phyloP scores from a whole-genome alignment of 1,140 invertebrate genomes.

The Sarcophaga bullata region DNA sequence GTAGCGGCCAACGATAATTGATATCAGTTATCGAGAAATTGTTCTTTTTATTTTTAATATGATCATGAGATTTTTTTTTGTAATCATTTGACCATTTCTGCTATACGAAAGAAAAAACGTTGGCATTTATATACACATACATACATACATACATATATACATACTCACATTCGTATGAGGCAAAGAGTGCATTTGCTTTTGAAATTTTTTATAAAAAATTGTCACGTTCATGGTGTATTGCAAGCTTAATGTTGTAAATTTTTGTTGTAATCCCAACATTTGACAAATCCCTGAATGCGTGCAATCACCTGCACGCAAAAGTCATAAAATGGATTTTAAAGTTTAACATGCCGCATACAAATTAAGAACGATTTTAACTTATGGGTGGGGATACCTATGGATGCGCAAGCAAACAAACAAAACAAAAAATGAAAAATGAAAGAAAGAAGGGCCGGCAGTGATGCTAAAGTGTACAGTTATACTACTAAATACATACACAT shows the following conservation, averaged over 20 bases:
- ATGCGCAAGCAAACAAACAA: not conserved
- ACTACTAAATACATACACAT: no score
- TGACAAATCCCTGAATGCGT: constrained; percentile 33
- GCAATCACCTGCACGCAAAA: constrained; percentile 37
- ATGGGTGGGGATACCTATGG: not conserved
- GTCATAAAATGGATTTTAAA: constrained; percentile 40
- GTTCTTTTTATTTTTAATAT: no score
- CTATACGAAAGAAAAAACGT: no score
- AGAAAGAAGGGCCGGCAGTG: not conserved
- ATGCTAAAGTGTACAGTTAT: no score
- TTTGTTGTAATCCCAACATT: constrained; percentile 12
- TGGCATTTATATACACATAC: no score
- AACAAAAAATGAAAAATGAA: not conserved
- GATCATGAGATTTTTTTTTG: no score
- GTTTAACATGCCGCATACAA: constrained; percentile 34
- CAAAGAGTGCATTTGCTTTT: no score
- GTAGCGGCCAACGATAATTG: no score
- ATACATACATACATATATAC: no score
- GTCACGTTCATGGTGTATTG: constrained; percentile 5
- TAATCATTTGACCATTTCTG: no score
- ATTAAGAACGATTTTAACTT: not conserved
- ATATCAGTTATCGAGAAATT: no score
- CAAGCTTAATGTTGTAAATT: constrained; percentile 3
- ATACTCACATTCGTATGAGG: no score
- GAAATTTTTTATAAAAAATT: not conserved